phyloP scores from a whole-genome alignment of 2,797 vertebrate genomes.

The Salarias fasciatus region DNA sequence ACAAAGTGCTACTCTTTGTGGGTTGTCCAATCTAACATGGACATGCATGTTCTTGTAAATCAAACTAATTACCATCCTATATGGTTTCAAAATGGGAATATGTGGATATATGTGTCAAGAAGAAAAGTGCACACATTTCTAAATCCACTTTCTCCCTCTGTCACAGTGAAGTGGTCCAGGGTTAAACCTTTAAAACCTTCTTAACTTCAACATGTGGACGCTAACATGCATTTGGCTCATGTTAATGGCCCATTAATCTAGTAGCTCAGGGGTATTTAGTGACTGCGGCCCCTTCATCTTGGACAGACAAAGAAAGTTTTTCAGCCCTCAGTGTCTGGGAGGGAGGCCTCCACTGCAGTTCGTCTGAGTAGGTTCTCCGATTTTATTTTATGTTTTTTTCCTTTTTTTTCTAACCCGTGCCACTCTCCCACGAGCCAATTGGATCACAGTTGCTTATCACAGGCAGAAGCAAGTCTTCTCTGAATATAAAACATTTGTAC shows the following conservation, averaged over 20 bases:
- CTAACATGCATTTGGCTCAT: constrained; percentile 31
- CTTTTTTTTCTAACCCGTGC: constrained; percentile 34
- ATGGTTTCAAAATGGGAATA: not conserved
- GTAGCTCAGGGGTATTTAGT: constrained; percentile 23
- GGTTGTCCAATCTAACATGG: not conserved
- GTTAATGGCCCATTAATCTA: constrained; percentile 40
- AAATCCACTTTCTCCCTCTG: constrained; percentile 34
- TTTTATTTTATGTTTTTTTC: no score
- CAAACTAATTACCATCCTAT: not conserved
- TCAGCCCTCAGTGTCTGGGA: constrained; percentile 17
- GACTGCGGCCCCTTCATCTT: constrained; percentile 32
- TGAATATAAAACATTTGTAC: constrained; percentile 73
- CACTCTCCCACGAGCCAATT: constrained; percentile 50
- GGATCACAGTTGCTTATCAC: constrained; percentile 67
- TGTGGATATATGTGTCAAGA: not conserved
- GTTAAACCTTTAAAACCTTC: constrained; percentile 31
- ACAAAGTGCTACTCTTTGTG: not conserved
- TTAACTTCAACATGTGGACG: constrained; percentile 21
- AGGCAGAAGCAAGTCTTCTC: constrained; percentile 54
- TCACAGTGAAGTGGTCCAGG: constrained; percentile 13
- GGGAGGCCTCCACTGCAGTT: constrained; percentile 27
- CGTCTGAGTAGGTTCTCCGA: constrained; percentile 24
- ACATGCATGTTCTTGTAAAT: not conserved
- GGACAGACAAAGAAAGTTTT: constrained; percentile 28
- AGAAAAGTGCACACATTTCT: constrained; percentile 11